A percentile compares a stretch with the other conserved stretches of the same genome.
These are phyloP conservation scores for Ceramica pisi DNA, from an alignment of 2,888 invertebrate species.

Conservation along the genomic window DNA sequence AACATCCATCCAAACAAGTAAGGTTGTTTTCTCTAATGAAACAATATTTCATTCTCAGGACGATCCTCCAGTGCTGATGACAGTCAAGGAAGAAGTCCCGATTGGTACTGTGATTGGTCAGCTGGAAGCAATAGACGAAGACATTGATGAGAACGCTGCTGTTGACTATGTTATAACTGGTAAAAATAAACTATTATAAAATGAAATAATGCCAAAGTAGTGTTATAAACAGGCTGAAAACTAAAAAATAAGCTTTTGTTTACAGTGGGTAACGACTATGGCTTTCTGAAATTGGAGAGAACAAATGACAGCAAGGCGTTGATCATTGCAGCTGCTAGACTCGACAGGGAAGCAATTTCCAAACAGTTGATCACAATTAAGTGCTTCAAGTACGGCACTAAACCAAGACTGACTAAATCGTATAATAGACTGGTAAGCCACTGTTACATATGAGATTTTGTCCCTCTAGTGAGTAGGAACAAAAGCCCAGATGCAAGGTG, in stretches of 20 bases:
- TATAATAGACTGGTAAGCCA: slow-evolving; percentile 91
- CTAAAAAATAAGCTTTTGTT: slow-evolving; percentile 32
- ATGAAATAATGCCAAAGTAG: too few relatives aligned
- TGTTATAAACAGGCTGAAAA: too few relatives aligned
- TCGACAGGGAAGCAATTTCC: slow-evolving; percentile 92
- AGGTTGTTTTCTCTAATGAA: background rate
- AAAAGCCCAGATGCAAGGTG: too few relatives aligned
- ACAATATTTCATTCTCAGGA: slow-evolving; percentile 84
- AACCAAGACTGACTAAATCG: slow-evolving; percentile 84
- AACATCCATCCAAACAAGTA: too few relatives aligned
- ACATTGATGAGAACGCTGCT: slow-evolving; percentile 93
- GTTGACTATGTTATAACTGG: slow-evolving; percentile 94
- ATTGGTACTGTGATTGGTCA: slow-evolving; percentile 92
- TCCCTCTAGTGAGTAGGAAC: too few relatives aligned
- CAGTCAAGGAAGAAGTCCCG: slow-evolving; percentile 92
- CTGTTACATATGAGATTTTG: too few relatives aligned
- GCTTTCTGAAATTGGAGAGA: slow-evolving; percentile 91
- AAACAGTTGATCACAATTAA: slow-evolving; percentile 92
- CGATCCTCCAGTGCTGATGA: slow-evolving; percentile 92
- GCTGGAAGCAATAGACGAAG: slow-evolving; percentile 93
- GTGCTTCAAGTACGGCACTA: slow-evolving; percentile 91
- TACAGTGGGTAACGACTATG: slow-evolving; percentile 93
- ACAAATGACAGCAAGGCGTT: slow-evolving; percentile 92
- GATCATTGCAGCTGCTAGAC: slow-evolving; percentile 90
- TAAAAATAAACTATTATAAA: slow-evolving; percentile 63